phyloP scores from a whole-genome alignment of 2,797 vertebrate genomes.

The Mormyrops boulengeri region DNA sequence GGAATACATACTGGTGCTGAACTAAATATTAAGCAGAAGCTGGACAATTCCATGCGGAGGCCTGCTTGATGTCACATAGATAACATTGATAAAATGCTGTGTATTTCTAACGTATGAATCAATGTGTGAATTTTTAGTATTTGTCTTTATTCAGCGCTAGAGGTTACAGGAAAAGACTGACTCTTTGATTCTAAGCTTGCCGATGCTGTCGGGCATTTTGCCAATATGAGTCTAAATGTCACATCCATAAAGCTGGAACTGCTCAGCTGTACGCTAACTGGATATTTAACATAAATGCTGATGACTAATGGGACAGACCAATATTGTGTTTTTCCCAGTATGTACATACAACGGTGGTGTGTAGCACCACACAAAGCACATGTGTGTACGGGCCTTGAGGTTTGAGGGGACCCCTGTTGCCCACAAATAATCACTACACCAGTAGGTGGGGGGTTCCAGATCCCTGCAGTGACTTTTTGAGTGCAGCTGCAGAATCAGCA shows the following conservation, averaged over 20 bases:
- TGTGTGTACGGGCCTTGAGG: not conserved
- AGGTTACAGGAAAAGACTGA: not conserved
- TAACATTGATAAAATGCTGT: not conserved
- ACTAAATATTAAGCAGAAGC: not conserved
- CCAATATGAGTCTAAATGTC: not conserved
- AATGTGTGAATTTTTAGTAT: not conserved
- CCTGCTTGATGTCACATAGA: not conserved
- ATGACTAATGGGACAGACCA: not conserved
- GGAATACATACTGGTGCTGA: not conserved
- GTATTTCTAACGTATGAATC: not conserved
- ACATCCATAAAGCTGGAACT: not conserved
- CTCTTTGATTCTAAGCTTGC: not conserved
- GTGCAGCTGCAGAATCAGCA: not conserved
- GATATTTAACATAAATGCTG: not conserved
- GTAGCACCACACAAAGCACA: not conserved
- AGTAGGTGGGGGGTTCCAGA: not conserved
- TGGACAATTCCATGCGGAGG: not conserved
- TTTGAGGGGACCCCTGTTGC: not conserved
- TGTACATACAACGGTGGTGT: not conserved
- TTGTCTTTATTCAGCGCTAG: not conserved
- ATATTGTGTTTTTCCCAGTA: not conserved
- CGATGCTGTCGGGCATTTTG: not conserved
- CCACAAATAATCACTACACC: not conserved
- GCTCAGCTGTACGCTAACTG: not conserved
- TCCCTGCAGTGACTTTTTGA: not conserved